Evolutionary conservation across 2,888 invertebrate species (phyloP).

Genomic region (Alcis repandata): DNA sequence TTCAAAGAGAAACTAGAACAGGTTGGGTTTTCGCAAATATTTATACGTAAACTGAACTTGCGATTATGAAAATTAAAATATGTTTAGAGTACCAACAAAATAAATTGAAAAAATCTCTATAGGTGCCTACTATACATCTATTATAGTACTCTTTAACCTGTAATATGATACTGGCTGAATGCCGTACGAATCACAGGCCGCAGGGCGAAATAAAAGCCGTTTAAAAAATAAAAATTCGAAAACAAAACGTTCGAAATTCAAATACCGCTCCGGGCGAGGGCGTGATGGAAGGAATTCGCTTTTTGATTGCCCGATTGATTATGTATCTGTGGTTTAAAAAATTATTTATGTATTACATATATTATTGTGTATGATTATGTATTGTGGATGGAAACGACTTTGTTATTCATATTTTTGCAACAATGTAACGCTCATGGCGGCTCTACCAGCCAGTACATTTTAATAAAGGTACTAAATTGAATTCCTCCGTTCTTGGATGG

Average conservation of each 20-base stretch:
- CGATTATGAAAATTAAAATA: not conserved
- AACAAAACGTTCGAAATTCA: constrained; percentile 75
- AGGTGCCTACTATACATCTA: constrained; percentile 68
- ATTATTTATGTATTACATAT: constrained; percentile 7
- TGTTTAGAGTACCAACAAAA: not conserved
- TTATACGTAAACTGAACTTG: too few relatives aligned
- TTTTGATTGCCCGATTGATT: constrained; percentile 63
- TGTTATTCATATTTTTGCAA: too few relatives aligned
- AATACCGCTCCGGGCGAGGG: constrained; percentile 63
- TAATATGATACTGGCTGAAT: constrained; percentile 75
- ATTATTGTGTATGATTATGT: not conserved
- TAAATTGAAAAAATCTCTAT: not conserved
- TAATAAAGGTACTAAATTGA: too few relatives aligned
- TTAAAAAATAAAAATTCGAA: constrained; percentile 69
- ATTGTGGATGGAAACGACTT: not conserved
- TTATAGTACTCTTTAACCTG: constrained; percentile 60
- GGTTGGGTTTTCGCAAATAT: not conserved
- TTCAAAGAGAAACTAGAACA: not conserved
- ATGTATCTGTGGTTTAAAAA: constrained; percentile 36
- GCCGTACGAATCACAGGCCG: constrained; percentile 76
- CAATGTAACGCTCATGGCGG: too few relatives aligned
- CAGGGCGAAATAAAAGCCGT: constrained; percentile 78
- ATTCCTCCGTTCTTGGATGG: too few relatives aligned
- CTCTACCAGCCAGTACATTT: too few relatives aligned
- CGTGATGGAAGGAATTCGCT: constrained; percentile 67